Conservation (phyloP, 1,140 invertebrate genomes). For the Galendromus occidentalis region DNA sequence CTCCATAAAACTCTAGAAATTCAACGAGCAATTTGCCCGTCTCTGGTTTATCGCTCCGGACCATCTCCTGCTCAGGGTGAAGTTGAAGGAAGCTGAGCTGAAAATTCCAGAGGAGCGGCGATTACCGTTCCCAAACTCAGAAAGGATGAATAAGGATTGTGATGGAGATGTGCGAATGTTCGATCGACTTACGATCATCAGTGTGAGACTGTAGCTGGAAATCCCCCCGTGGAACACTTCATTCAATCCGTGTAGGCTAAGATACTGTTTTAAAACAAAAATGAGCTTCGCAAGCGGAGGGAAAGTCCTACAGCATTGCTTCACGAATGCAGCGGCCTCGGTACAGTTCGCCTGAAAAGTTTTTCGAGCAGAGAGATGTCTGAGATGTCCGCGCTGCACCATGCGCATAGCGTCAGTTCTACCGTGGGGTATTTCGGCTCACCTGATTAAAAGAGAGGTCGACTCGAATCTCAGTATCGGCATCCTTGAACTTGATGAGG, state of each 20-base stretch:
- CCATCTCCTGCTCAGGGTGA: background rate
- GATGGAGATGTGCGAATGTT: conserved; percentile 6
- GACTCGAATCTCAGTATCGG: background rate
- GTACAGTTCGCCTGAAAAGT: conserved; percentile 5
- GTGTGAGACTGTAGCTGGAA: conserved; percentile 17
- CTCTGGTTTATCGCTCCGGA: background rate
- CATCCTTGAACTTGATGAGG: background rate
- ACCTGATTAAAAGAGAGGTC: conserved; percentile 6
- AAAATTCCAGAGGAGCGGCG: background rate
- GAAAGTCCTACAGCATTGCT: background rate
- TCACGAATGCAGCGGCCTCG: background rate
- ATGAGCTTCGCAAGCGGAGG: background rate
- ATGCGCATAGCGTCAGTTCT: no score
- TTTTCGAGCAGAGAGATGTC: no score
- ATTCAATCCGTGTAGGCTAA: conserved; percentile 15
- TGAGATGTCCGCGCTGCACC: no score
- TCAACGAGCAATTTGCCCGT: conserved; percentile 15
- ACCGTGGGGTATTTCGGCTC: background rate
- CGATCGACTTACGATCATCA: conserved; percentile 16
- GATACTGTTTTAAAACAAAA: conserved; percentile 17
- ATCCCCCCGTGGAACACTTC: conserved; percentile 18
- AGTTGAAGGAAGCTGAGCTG: conserved; percentile 12
- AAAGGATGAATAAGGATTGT: background rate
- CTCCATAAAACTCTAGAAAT: conserved; percentile 18
- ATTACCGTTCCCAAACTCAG: background rate